Conservation (phyloP, 2,888 invertebrate species). For the Eremobia ochroleuca region DNA sequence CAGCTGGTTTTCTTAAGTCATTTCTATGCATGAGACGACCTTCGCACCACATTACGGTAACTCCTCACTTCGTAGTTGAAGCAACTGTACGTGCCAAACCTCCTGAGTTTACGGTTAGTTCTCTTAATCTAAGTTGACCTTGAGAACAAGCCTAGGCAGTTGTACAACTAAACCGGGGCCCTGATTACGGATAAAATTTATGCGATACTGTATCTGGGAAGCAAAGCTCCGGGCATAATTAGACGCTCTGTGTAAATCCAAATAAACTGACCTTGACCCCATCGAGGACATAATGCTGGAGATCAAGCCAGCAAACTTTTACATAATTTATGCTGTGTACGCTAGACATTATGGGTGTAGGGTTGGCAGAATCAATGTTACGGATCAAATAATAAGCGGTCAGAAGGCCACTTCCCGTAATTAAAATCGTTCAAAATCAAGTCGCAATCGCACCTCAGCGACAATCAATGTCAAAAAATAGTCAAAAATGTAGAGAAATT, state of each 20-base stretch:
- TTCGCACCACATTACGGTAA: slow-evolving; percentile 7
- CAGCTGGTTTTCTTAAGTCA: not conserved
- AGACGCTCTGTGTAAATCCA: slow-evolving; percentile 46
- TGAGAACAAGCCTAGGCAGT: slow-evolving; percentile 28
- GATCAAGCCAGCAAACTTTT: slow-evolving; percentile 47
- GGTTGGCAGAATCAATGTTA: slow-evolving; percentile 1
- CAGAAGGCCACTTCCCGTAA: too few relatives aligned
- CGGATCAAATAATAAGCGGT: not conserved
- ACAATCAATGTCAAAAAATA: too few relatives aligned
- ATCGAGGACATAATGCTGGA: slow-evolving; percentile 46
- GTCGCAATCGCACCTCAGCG: too few relatives aligned
- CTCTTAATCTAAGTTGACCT: slow-evolving; percentile 37
- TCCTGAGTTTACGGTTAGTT: slow-evolving; percentile 27
- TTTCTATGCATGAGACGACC: slow-evolving; percentile 14
- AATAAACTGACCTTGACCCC: slow-evolving; percentile 58
- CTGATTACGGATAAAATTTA: slow-evolving; percentile 61
- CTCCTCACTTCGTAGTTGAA: slow-evolving; percentile 15
- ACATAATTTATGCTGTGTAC: slow-evolving; percentile 57
- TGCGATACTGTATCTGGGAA: slow-evolving; percentile 43
- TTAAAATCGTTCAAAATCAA: too few relatives aligned
- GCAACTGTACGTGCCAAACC: slow-evolving; percentile 18
- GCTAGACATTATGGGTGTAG: slow-evolving; percentile 33
- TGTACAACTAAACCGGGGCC: slow-evolving; percentile 43
- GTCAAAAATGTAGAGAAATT: too few relatives aligned
- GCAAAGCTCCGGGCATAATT: slow-evolving; percentile 42